phyloP scores from a whole-genome alignment of 2,888 invertebrate genomes.

The Acleris holmiana region DNA sequence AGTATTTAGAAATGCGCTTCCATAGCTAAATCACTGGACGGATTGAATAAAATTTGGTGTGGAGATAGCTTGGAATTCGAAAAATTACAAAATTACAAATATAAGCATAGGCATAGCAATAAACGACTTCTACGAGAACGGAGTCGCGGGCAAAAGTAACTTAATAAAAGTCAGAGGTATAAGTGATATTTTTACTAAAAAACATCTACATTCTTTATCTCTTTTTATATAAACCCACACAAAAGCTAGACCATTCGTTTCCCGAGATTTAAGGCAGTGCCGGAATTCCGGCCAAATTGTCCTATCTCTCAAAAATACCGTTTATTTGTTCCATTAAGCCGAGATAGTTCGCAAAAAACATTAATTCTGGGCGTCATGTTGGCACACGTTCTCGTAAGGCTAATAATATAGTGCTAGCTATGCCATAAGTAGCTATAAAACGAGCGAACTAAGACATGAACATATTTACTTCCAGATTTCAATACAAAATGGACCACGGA shows the following conservation, averaged over 20 bases:
- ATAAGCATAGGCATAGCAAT: too few relatives aligned
- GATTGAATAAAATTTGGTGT: too few relatives aligned
- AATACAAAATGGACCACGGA: too few relatives aligned
- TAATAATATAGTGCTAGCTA: neutral
- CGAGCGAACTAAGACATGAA: too few relatives aligned
- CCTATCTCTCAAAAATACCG: slow-evolving; percentile 59
- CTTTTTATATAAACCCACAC: neutral
- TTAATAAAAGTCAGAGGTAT: too few relatives aligned
- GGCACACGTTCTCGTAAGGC: slow-evolving; percentile 42
- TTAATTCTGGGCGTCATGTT: slow-evolving; percentile 66
- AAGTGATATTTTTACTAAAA: slow-evolving; percentile 4
- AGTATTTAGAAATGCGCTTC: too few relatives aligned
- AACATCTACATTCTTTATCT: neutral
- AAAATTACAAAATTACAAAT: too few relatives aligned
- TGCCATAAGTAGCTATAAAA: neutral
- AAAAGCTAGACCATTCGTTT: slow-evolving; percentile 13
- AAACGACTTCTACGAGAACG: too few relatives aligned
- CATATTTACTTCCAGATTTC: too few relatives aligned
- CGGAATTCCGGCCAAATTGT: slow-evolving; percentile 50
- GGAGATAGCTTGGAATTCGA: too few relatives aligned
- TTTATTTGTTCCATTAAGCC: slow-evolving; percentile 60
- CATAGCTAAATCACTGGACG: too few relatives aligned
- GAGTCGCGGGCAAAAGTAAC: too few relatives aligned
- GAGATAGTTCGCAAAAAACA: slow-evolving; percentile 77
- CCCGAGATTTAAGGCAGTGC: slow-evolving; percentile 19